Conservation (phyloP, 1,140 invertebrate species). For the Bathynomus jamesi region DNA sequence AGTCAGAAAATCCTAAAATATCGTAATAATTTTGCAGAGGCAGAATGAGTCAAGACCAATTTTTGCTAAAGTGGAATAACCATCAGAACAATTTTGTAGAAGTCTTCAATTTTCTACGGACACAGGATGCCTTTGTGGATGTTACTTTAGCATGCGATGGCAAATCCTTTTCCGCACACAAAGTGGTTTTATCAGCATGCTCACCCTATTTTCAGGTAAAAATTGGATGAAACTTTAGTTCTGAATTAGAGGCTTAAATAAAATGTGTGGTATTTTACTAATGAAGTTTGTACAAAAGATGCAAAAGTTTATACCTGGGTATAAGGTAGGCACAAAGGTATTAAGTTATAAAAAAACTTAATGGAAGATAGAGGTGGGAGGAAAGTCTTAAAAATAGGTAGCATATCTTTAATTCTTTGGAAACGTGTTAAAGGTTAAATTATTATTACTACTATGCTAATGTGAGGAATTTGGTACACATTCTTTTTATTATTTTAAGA, state of each 20-base stretch:
- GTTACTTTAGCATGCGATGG: slow-evolving; percentile 88
- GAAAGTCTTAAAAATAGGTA: background rate
- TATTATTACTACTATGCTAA: too few species aligned
- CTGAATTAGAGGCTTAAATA: background rate
- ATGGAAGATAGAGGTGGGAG: too few species aligned
- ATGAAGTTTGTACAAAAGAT: too few species aligned
- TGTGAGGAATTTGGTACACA: too few species aligned
- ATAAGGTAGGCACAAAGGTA: too few species aligned
- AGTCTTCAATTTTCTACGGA: slow-evolving; percentile 40
- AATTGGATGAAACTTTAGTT: too few species aligned
- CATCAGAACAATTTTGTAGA: slow-evolving; percentile 43
- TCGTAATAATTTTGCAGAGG: background rate
- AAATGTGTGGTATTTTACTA: background rate
- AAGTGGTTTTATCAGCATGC: slow-evolving; percentile 85
- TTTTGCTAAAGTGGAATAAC: slow-evolving; percentile 45
- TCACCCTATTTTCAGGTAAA: slow-evolving; percentile 69
- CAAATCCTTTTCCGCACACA: slow-evolving; percentile 83
- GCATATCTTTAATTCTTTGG: too few species aligned
- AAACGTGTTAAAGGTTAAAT: too few species aligned
- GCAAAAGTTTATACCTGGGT: too few species aligned
- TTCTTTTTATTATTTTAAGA: background rate
- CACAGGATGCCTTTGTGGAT: slow-evolving; percentile 41
- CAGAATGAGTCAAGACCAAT: slow-evolving; percentile 44
- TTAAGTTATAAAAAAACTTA: too few species aligned
- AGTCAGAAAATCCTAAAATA: too few species aligned